These are phyloP conservation scores for Nomada ferruginata DNA, from an alignment of 2,888 invertebrate species.

Conservation along the genomic window DNA sequence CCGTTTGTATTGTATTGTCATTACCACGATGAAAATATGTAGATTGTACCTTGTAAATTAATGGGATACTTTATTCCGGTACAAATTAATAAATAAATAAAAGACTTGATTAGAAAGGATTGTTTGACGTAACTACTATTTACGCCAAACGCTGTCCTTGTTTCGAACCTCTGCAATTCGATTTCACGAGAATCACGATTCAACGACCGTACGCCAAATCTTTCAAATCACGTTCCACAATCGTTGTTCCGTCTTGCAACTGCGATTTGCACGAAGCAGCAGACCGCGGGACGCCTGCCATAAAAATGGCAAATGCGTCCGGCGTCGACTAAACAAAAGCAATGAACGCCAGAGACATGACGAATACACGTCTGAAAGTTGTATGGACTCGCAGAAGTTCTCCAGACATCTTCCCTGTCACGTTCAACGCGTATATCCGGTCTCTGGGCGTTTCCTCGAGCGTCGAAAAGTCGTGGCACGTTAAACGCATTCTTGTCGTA, in stretches of 20 bases:
- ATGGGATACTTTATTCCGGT: too few species aligned
- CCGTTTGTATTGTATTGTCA: too few species aligned
- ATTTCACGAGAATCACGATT: background rate
- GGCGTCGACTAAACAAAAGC: slow-evolving; percentile 42
- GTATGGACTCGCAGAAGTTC: slow-evolving; percentile 37
- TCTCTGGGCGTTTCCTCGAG: slow-evolving; percentile 14
- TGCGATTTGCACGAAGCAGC: background rate
- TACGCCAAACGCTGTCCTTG: background rate
- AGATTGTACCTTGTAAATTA: too few species aligned
- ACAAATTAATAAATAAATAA: too few species aligned
- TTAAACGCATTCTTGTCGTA: slow-evolving; percentile 33
- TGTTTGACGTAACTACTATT: background rate
- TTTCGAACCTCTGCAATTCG: background rate
- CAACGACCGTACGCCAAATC: background rate
- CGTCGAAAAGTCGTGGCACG: slow-evolving; percentile 40
- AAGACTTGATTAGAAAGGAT: background rate
- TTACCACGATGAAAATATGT: too few species aligned
- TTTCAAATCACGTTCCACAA: slow-evolving; percentile 14
- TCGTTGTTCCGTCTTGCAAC: background rate
- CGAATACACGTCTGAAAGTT: slow-evolving; percentile 42
- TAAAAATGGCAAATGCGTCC: slow-evolving; percentile 37
- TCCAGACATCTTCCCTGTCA: slow-evolving; percentile 44
- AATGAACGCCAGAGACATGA: slow-evolving; percentile 47
- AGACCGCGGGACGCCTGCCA: slow-evolving; percentile 5
- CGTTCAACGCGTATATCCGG: slow-evolving; percentile 51